phyloP scores from a whole-genome alignment of 2,113 vertebrate genomes.

The Rhinolophus ferrumequinum region DNA sequence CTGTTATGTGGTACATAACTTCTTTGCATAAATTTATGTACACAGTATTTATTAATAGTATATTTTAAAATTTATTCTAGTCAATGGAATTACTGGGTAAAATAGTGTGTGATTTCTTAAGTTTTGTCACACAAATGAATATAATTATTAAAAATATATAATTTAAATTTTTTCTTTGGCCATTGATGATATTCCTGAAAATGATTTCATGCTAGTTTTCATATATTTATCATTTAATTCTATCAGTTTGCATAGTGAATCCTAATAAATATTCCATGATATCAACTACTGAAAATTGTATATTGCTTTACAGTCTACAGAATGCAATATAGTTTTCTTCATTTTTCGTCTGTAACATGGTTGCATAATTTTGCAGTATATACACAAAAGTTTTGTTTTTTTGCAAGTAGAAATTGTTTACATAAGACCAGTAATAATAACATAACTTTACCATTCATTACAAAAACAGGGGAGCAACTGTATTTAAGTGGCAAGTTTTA shows the following conservation, averaged over 20 bases:
- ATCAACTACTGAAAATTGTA: neutral
- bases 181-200: neutral
- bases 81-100: neutral
- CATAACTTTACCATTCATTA: constrained; percentile 71
- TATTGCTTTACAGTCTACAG: neutral
- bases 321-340: neutral
- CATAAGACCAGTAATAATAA: constrained; percentile 61
- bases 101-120: neutral
- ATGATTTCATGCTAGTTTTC: neutral
- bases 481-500: constrained; percentile 64
- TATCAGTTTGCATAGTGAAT: neutral
- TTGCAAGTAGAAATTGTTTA: constrained; percentile 42
- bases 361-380: constrained; percentile 16
- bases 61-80: neutral
- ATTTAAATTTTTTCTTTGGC: neutral
- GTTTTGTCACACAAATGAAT: neutral
- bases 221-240: neutral
- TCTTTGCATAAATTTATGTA: neutral
- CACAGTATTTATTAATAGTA: neutral
- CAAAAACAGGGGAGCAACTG: constrained; percentile 47
- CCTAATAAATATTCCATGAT: neutral
- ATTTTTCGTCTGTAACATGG: neutral
- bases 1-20: neutral
- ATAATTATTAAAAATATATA: neutral
- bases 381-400: constrained; percentile 50